A percentile compares a stretch with the other conserved stretches of the same genome.
Conservation (phyloP, 2,888 invertebrate genomes). For the Nymphalis polychloros region DNA sequence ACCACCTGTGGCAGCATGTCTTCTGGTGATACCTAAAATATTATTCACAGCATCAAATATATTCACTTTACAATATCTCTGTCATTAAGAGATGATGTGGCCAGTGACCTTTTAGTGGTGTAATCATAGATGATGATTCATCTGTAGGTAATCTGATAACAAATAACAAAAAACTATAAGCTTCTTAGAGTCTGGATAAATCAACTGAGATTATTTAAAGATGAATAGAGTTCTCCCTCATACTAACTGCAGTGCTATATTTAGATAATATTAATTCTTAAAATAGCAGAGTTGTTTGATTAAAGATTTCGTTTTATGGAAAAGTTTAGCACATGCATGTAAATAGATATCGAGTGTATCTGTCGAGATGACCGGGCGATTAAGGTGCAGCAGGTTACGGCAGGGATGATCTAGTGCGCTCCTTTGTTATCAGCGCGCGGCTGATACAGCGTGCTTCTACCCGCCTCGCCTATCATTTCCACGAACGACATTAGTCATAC, state of each 20-base stretch:
- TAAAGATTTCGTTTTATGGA: slow-evolving; percentile 43
- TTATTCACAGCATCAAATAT: slow-evolving; percentile 47
- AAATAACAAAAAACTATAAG: slow-evolving; percentile 49
- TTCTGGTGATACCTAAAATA: slow-evolving; percentile 86
- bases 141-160: slow-evolving; percentile 62
- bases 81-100: slow-evolving; percentile 50
- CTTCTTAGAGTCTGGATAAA: slow-evolving; percentile 30
- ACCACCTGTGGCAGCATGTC: slow-evolving; percentile 90
- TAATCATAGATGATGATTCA: slow-evolving; percentile 77
- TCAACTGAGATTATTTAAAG: slow-evolving; percentile 48
- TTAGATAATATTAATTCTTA: slow-evolving; percentile 77
- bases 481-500: slow-evolving; percentile 81
- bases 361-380: slow-evolving; percentile 19
- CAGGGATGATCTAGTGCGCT: slow-evolving; percentile 52
- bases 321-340: slow-evolving; percentile 47
- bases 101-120: slow-evolving; percentile 34
- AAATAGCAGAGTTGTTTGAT: slow-evolving; percentile 64
- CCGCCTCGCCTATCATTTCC: slow-evolving; percentile 77
- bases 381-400: slow-evolving; percentile 23
- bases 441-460: slow-evolving; percentile 65
- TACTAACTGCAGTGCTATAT: slow-evolving; percentile 73
- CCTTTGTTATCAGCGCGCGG: slow-evolving; percentile 77
- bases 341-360: slow-evolving; percentile 42
- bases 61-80: slow-evolving; percentile 53
- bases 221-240: slow-evolving; percentile 64